Percentiles rank a stretch among this genome's conserved stretches.
These are phyloP conservation scores for pig (Sus scrofa) DNA, from an alignment of 2,113 vertebrate genomes.

Conservation along the genomic window T2T-Sscrofa CM000819.6:63460001-63460500, in stretches of 20 bases:
- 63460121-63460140: background rate
- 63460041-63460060: background rate
- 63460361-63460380: background rate
- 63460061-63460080: background rate
- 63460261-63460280: background rate
- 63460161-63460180: background rate
- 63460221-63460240: background rate
- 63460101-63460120: background rate
- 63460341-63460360: background rate
- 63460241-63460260: background rate
- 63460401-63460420: background rate
- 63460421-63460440: background rate
- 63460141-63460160: background rate
- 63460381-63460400: background rate
- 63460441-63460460: background rate
- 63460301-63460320: background rate
- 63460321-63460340: background rate
- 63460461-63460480: background rate
- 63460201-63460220: background rate
- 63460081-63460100: background rate
- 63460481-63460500: background rate
- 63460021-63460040: slow-evolving; percentile 34
- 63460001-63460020: background rate
- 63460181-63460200: no score
- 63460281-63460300: background rate